A percentile compares a stretch with the other conserved stretches of the same genome.
Conservation (phyloP, 2,113 vertebrate genomes). For the Riparia riparia region DNA sequence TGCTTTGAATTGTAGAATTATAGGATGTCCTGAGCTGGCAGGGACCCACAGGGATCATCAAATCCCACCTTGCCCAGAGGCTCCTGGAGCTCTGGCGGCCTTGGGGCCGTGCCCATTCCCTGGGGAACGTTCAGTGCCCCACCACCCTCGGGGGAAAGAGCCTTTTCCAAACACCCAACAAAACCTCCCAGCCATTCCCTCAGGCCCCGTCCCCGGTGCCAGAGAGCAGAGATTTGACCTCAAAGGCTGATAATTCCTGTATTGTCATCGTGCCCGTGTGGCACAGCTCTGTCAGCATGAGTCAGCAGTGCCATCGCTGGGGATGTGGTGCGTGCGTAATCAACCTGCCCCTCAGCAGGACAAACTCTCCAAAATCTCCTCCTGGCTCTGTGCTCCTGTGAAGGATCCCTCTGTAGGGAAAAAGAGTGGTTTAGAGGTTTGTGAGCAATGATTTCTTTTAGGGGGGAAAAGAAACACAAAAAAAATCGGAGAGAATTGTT, state of each 20-base stretch:
- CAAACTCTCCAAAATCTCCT: background rate
- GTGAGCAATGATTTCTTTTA: background rate
- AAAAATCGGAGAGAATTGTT: background rate
- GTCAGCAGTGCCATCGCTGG: background rate
- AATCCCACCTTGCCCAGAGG: background rate
- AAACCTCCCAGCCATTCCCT: background rate
- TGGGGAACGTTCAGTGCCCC: background rate
- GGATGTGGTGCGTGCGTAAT: background rate
- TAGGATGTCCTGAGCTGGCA: background rate
- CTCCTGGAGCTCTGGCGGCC: background rate
- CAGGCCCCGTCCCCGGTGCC: too few relatives aligned
- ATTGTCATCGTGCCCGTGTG: rapidly evolving
- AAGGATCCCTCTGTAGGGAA: background rate
- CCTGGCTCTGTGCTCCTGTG: background rate
- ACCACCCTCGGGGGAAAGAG: background rate
- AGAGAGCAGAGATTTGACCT: background rate
- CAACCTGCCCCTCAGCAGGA: background rate
- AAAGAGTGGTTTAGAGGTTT: background rate
- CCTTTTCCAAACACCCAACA: background rate
- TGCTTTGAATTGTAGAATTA: background rate
- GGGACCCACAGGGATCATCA: background rate
- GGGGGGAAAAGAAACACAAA: rapidly evolving
- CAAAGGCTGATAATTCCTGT: rapidly evolving
- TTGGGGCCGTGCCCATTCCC: background rate
- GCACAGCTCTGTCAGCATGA: background rate